Percentiles rank a stretch among this genome's conserved stretches.
Conservation (phyloP, 2,797 vertebrate species). For the Phrynocephalus guinanensis region DNA sequence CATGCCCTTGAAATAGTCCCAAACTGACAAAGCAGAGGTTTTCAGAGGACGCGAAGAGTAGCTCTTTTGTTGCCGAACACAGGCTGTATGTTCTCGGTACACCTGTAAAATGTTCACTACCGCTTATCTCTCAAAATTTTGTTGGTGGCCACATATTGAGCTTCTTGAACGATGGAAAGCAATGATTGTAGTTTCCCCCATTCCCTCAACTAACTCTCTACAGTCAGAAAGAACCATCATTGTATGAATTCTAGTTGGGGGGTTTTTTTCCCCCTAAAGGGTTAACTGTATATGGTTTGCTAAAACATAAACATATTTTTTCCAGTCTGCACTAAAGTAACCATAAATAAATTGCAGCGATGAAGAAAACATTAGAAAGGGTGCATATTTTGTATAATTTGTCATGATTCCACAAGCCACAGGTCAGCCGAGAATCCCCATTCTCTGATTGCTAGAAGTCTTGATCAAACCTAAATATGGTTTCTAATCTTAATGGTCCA, state of each 20-base stretch:
- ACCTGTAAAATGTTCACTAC: background rate
- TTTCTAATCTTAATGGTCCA: background rate
- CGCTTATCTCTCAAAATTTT: background rate
- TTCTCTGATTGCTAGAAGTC: background rate
- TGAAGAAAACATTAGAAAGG: background rate
- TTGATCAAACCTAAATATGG: background rate
- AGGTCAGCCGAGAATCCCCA: background rate
- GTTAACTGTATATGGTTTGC: background rate
- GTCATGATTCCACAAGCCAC: background rate
- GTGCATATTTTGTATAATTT: background rate
- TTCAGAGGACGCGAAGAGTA: background rate
- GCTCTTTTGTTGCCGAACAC: background rate
- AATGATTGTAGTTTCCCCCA: background rate
- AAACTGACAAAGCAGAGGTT: background rate
- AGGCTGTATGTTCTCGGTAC: background rate
- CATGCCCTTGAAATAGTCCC: background rate
- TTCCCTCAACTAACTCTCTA: background rate
- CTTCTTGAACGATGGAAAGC: background rate
- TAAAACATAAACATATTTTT: background rate
- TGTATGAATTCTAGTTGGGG: background rate
- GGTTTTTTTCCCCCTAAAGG: background rate
- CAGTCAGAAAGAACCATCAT: background rate
- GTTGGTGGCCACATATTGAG: background rate
- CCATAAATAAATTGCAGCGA: slow-evolving; percentile 20
- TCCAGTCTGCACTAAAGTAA: background rate